Evolutionary conservation across 2,888 invertebrate species (phyloP).

Genomic region (Synergus umbraculus): DNA sequence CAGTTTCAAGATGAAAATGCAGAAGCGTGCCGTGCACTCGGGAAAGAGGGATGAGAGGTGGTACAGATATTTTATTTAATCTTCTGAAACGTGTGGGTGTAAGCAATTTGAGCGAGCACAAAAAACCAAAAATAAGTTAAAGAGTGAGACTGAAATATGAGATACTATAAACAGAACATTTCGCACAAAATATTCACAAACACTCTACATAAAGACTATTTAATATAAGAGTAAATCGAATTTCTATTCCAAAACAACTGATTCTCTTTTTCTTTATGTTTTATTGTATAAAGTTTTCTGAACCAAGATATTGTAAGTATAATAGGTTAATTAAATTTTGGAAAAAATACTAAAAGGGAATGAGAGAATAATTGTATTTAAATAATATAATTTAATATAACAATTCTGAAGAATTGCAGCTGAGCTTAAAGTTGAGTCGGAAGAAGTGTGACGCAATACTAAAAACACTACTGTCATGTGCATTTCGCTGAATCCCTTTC

Average conservation of each 20-base stretch:
- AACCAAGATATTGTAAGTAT: too few species aligned
- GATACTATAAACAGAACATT: too few species aligned
- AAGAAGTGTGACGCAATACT: neutral
- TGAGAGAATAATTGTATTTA: too few species aligned
- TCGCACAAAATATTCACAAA: too few species aligned
- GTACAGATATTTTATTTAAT: conserved; percentile 28
- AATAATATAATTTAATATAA: neutral
- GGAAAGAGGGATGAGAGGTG: neutral
- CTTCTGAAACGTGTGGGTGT: neutral
- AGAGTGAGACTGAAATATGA: too few species aligned
- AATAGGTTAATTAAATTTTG: too few species aligned
- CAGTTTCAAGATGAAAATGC: conserved; percentile 18
- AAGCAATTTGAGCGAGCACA: neutral
- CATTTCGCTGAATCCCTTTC: neutral
- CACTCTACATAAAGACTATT: too few species aligned
- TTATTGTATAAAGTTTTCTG: too few species aligned
- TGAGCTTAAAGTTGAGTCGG: neutral
- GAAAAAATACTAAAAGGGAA: too few species aligned
- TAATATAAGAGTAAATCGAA: too few species aligned
- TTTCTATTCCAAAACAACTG: too few species aligned
- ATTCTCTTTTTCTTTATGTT: too few species aligned
- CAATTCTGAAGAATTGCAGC: neutral
- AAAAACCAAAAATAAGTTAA: neutral
- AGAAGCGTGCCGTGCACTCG: conserved; percentile 6
- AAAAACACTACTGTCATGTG: neutral